phyloP scores from a whole-genome alignment of 2,797 vertebrate genomes.

The Chiloscyllium punctatum region DNA sequence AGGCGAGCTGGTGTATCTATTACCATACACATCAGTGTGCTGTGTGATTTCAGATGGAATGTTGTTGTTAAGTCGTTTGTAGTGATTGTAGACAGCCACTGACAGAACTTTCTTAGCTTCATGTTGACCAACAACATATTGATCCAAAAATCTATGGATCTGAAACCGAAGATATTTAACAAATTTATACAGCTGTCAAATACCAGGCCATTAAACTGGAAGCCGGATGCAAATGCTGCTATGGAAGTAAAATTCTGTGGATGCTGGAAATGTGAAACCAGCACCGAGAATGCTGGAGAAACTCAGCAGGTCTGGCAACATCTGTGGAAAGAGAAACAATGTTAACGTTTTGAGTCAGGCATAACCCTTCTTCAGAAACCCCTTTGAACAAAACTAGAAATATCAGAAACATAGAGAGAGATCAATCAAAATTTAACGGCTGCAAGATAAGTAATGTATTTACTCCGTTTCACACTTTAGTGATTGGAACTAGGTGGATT shows the following conservation, averaged over 20 bases:
- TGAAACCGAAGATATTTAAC: slow-evolving; percentile 23
- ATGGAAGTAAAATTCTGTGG: not conserved
- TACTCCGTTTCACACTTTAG: not conserved
- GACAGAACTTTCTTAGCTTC: slow-evolving; percentile 38
- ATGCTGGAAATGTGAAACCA: too few relatives aligned
- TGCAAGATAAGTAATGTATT: not conserved
- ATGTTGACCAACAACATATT: slow-evolving; percentile 36
- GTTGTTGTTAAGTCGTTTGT: slow-evolving; percentile 35
- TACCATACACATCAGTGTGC: not conserved
- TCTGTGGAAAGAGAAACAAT: too few relatives aligned
- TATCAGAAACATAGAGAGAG: not conserved
- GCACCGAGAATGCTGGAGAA: too few relatives aligned
- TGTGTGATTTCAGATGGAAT: not conserved
- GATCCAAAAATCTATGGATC: slow-evolving; percentile 34
- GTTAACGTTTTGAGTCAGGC: too few relatives aligned
- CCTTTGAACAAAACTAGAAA: not conserved
- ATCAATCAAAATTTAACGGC: not conserved
- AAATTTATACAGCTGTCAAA: not conserved
- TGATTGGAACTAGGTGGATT: too few relatives aligned
- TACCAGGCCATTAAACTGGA: not conserved
- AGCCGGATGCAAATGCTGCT: not conserved
- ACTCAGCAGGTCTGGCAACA: too few relatives aligned
- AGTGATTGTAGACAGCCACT: slow-evolving; percentile 40
- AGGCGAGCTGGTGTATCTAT: not conserved
- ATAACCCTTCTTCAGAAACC: too few relatives aligned